A percentile compares a stretch with the other conserved stretches of the same genome.
These are phyloP conservation scores for Aurelia coerulea DNA, from an alignment of 30 jellyfish, hydroid and myxozoan species.

Conservation along the genomic window DNA sequence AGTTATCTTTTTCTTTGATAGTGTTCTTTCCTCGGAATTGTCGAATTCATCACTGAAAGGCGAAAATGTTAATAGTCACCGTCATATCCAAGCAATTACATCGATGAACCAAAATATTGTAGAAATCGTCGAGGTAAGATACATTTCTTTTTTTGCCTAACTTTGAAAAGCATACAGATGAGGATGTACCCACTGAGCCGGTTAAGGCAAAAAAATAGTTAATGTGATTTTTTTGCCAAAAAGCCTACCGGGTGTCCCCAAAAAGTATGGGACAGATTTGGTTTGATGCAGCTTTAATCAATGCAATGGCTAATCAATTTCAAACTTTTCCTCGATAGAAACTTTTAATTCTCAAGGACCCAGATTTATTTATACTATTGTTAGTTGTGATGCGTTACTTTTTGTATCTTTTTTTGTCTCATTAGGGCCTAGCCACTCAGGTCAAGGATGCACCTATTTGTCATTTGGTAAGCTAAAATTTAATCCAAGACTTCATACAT, in stretches of 20 bases:
- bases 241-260: too few relatives aligned
- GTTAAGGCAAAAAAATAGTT: too few relatives aligned
- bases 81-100: slow-evolving; percentile 61
- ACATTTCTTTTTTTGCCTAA: too few relatives aligned
- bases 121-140: slow-evolving; percentile 67
- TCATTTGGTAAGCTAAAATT: slow-evolving; percentile 35
- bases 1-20: background rate
- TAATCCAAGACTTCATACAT: background rate
- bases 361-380: background rate
- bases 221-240: too few relatives aligned
- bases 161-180: too few relatives aligned
- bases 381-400: background rate
- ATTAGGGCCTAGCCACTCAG: slow-evolving; percentile 63
- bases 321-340: too few relatives aligned
- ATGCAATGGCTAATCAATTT: too few relatives aligned
- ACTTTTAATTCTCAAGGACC: too few relatives aligned
- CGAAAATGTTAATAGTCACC: slow-evolving; percentile 20
- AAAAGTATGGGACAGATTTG: too few relatives aligned
- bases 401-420: background rate
- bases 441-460: slow-evolving; percentile 51
- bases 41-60: slow-evolving; percentile 38
- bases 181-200: too few relatives aligned
- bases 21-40: slow-evolving; percentile 62
- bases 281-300: too few relatives aligned
- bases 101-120: slow-evolving; percentile 64